Conservation (phyloP, 2,113 vertebrate genomes). For the Herpailurus yagouaroundi region DNA sequence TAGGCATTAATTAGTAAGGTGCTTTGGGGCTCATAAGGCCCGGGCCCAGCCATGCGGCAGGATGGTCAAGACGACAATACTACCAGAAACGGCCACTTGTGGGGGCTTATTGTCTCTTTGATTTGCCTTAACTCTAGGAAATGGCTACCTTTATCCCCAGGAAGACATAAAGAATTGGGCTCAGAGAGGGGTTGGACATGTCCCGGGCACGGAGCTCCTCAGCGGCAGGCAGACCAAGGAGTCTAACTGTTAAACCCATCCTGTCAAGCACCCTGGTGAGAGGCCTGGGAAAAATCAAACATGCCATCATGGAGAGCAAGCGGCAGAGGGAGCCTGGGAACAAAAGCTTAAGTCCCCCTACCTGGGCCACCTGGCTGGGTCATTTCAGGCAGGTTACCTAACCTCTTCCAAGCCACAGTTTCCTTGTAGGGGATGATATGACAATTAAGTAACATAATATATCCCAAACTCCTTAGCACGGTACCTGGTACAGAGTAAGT, state of each 20-base stretch:
- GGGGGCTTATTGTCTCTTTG: background rate
- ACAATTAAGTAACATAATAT: background rate
- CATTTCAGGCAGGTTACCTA: background rate
- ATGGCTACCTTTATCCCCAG: background rate
- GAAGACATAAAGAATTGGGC: background rate
- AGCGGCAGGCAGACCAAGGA: too few relatives aligned
- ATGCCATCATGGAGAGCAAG: background rate
- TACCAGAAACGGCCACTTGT: background rate
- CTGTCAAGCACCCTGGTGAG: background rate
- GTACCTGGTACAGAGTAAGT: background rate
- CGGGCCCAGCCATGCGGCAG: fast-evolving
- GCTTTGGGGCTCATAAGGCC: fast-evolving
- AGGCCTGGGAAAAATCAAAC: background rate
- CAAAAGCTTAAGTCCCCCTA: background rate
- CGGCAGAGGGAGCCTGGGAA: background rate
- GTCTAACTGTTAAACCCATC: background rate
- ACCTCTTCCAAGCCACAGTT: background rate
- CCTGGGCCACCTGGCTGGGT: background rate
- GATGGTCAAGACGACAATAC: fast-evolving
- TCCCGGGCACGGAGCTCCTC: background rate
- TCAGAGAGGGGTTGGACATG: background rate
- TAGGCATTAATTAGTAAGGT: background rate
- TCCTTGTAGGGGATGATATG: background rate
- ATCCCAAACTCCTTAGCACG: background rate
- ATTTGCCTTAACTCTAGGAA: background rate